Evolutionary conservation across 1,140 invertebrate species (phyloP).

Genomic region (Solenopsis invicta): DNA sequence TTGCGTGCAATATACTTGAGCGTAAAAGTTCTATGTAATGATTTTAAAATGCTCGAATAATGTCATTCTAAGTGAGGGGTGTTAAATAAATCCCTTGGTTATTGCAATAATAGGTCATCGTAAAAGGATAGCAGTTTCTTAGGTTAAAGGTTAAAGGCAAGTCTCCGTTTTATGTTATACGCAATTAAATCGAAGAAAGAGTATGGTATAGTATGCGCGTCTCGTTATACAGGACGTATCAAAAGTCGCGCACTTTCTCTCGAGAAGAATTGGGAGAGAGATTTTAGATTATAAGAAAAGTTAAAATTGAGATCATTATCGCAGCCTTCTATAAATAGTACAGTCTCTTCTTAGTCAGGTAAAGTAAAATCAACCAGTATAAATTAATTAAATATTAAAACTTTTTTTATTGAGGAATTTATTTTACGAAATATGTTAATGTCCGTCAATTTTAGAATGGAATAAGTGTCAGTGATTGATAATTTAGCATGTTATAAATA

Average conservation of each 20-base stretch:
- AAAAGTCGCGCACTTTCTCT: constrained; percentile 6
- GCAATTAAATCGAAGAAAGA: constrained; percentile 55
- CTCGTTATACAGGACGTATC: constrained; percentile 1
- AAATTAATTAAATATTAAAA: background rate
- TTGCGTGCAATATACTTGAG: background rate
- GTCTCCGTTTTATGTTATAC: constrained; percentile 12
- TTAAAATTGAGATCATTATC: background rate
- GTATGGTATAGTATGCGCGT: background rate
- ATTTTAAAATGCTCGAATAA: constrained; percentile 3
- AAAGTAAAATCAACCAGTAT: background rate
- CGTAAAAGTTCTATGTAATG: background rate
- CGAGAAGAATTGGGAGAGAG: background rate
- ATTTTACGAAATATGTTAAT: background rate
- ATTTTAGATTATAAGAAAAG: background rate
- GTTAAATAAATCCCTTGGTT: constrained; percentile 27
- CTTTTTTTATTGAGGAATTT: background rate
- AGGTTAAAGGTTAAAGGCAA: constrained; percentile 28
- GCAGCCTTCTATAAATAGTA: background rate
- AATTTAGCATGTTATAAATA: background rate
- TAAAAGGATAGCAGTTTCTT: constrained; percentile 27
- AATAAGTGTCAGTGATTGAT: background rate
- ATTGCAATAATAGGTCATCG: constrained; percentile 33
- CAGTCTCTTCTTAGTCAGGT: background rate
- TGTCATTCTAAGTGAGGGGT: background rate
- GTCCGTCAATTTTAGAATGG: background rate